phyloP scores from a whole-genome alignment of 1,140 invertebrate genomes.

The Asbolus verrucosus region DNA sequence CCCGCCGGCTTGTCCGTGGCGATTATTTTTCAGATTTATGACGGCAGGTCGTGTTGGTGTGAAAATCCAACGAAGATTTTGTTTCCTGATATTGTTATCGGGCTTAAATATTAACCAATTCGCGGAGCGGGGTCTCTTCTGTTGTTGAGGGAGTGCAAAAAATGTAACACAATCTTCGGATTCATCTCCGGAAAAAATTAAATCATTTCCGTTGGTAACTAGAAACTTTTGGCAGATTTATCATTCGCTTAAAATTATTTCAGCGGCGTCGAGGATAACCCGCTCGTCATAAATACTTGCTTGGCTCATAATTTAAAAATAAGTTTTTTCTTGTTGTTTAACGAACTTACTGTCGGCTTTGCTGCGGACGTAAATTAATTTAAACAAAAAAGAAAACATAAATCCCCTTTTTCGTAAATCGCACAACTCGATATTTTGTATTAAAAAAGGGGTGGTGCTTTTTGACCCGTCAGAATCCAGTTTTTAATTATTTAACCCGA shows the following conservation, averaged over 20 bases:
- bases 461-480: not conserved
- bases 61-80: too few relatives aligned
- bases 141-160: not conserved
- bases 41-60: too few relatives aligned
- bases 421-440: not conserved
- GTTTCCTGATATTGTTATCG: too few relatives aligned
- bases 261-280: conserved; percentile 1
- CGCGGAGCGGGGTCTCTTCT: too few relatives aligned
- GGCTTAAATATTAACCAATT: too few relatives aligned
- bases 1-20: too few relatives aligned
- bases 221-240: conserved; percentile 23
- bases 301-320: not conserved
- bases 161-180: conserved; percentile 8
- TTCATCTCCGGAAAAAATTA: conserved; percentile 21
- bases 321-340: conserved; percentile 21
- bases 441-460: conserved; percentile 6
- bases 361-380: not conserved
- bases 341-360: conserved; percentile 23
- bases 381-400: conserved; percentile 4
- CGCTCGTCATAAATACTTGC: conserved; percentile 3
- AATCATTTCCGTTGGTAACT: conserved; percentile 2
- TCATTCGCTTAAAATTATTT: conserved; percentile 31
- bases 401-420: not conserved
- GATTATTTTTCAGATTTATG: too few relatives aligned
- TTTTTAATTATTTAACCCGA: conserved; percentile 14